Conservation (phyloP, 2,113 vertebrate genomes). For the Gorilla gorilla region DNA sequence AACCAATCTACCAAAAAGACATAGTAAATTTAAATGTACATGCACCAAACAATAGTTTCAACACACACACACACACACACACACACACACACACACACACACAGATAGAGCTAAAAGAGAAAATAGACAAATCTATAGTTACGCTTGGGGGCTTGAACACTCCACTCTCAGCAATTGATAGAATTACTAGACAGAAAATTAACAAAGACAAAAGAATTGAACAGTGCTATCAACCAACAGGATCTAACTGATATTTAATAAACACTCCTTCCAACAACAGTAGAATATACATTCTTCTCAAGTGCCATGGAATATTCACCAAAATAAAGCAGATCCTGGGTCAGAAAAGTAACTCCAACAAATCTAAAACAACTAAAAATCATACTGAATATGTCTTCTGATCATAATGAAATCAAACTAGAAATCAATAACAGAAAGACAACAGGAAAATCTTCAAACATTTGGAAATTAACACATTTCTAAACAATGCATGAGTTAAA, state of each 20-base stretch:
- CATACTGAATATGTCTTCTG: neutral
- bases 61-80: neutral
- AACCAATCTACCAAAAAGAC: neutral
- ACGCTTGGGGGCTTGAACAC: neutral
- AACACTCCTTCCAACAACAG: neutral
- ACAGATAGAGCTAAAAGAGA: neutral
- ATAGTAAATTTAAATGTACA: neutral
- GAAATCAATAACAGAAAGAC: neutral
- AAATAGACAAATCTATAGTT: neutral
- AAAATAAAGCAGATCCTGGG: neutral
- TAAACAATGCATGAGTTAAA: neutral
- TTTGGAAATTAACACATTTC: constrained; percentile 22
- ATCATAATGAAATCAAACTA: constrained; percentile 7
- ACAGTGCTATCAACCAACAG: neutral
- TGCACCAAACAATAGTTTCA: neutral
- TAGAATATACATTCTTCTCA: neutral
- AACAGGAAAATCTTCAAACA: neutral
- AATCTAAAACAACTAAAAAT: neutral
- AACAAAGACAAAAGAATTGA: neutral
- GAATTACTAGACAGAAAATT: neutral
- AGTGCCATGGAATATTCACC: neutral
- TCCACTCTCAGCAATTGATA: neutral
- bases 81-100: too few relatives aligned
- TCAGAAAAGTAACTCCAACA: neutral
- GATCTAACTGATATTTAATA: neutral